Evolutionary conservation across 2,888 invertebrate species (phyloP).

Genomic region (Drosophila ezoana): DNA sequence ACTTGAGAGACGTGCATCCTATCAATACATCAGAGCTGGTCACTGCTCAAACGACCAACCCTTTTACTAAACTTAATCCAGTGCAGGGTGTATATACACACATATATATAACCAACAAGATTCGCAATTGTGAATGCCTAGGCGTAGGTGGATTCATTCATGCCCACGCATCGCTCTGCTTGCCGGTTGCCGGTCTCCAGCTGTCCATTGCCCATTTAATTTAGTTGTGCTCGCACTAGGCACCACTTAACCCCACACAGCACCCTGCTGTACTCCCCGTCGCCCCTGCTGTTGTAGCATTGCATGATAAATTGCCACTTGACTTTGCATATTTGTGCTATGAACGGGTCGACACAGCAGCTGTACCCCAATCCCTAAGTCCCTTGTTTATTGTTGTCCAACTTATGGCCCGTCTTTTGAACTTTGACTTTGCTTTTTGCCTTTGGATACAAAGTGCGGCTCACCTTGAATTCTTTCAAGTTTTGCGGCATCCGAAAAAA

Average conservation of each 20-base stretch:
- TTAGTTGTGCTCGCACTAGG: conserved; percentile 52
- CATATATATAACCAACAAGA: neutral
- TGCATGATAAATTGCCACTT: conserved; percentile 80
- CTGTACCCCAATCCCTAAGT: conserved; percentile 30
- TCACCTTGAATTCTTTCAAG: conserved; percentile 74
- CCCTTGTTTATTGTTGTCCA: conserved; percentile 56
- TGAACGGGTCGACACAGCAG: conserved; percentile 42
- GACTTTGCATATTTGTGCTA: conserved; percentile 77
- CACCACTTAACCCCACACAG: conserved; percentile 69
- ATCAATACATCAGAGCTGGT: too few species aligned
- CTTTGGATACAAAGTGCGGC: conserved; percentile 7
- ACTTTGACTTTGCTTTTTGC: conserved; percentile 66
- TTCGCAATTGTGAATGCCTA: conserved; percentile 9
- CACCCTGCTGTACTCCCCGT: conserved; percentile 13
- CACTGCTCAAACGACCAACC: too few species aligned
- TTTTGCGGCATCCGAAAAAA: conserved; percentile 46
- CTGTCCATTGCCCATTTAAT: conserved; percentile 60
- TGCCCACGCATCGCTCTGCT: conserved; percentile 51
- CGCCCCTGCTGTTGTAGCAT: conserved; percentile 36
- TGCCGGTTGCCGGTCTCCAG: conserved; percentile 24
- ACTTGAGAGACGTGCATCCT: too few species aligned
- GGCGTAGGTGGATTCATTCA: conserved; percentile 60
- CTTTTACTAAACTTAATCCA: too few species aligned
- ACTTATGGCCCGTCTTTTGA: conserved; percentile 53
- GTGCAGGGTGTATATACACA: conserved; percentile 21